These are phyloP conservation scores for Oryzias curvinotus DNA, from an alignment of 2,113 vertebrate genomes.

Conservation along the genomic window DNA sequence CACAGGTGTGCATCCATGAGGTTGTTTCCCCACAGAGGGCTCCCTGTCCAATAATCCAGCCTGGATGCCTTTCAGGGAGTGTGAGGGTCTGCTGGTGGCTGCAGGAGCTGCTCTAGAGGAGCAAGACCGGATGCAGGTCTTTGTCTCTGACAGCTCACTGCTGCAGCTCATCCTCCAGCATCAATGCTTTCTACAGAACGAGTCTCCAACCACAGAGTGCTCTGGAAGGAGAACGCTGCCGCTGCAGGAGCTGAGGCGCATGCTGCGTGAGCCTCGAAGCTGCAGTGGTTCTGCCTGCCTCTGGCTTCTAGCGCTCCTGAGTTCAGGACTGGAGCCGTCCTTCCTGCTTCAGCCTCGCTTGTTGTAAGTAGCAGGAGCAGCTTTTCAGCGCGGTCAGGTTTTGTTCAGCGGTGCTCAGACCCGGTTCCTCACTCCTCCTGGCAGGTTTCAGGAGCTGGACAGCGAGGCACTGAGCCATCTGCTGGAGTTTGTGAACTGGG, in stretches of 20 bases:
- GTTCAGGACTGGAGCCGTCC: slow-evolving; percentile 85
- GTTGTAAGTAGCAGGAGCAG: slow-evolving; percentile 65
- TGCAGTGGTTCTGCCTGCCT: slow-evolving; percentile 50
- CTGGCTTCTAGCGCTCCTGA: slow-evolving; percentile 87
- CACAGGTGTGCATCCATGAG: slow-evolving; percentile 29
- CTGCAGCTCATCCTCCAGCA: slow-evolving; percentile 67
- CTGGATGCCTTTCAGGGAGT: slow-evolving; percentile 47
- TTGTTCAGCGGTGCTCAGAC: not conserved
- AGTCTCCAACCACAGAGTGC: too few species aligned
- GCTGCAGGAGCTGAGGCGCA: too few species aligned
- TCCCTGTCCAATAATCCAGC: not conserved
- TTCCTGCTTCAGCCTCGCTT: slow-evolving; percentile 76
- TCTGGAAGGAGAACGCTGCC: too few species aligned
- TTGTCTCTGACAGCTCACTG: slow-evolving; percentile 43
- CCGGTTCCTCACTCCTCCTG: not conserved
- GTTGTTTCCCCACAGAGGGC: not conserved
- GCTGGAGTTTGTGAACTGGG: slow-evolving; percentile 88
- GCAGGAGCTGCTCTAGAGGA: slow-evolving; percentile 61
- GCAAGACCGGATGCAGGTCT: slow-evolving; percentile 44
- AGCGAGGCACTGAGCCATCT: slow-evolving; percentile 77
- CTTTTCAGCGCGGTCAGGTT: not conserved
- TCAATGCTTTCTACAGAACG: slow-evolving; percentile 29
- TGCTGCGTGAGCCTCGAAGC: too few species aligned
- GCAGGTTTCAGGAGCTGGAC: slow-evolving; percentile 75
- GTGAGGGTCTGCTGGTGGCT: slow-evolving; percentile 55